Conservation (phyloP, 2,888 invertebrate species). For the Ptychoptera contaminata region DNA sequence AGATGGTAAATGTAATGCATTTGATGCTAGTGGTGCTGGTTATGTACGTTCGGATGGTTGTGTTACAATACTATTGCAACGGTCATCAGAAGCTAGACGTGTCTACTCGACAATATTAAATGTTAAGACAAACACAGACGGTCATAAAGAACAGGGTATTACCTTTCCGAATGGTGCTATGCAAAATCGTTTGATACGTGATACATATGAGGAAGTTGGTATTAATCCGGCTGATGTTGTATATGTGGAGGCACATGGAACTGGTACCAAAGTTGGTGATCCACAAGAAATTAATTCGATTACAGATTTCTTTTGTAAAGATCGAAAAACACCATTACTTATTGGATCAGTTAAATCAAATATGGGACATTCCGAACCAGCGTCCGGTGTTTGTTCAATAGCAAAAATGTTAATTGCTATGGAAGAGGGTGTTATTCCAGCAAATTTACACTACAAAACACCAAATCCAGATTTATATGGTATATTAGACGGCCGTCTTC, state of each 20-base stretch:
- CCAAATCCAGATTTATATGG: slow-evolving; percentile 88
- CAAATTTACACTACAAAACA: slow-evolving; percentile 71
- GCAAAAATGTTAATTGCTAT: slow-evolving; percentile 87
- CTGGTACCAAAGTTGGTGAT: slow-evolving; percentile 97
- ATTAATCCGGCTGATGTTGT: slow-evolving; percentile 67
- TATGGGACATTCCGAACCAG: slow-evolving; percentile 96
- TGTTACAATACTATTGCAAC: slow-evolving; percentile 69
- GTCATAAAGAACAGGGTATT: slow-evolving; percentile 78
- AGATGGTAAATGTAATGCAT: slow-evolving; percentile 75
- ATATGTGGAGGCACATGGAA: slow-evolving; percentile 97
- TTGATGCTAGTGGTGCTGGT: slow-evolving; percentile 80
- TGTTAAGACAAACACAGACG: slow-evolving; percentile 85
- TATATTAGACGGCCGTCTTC: slow-evolving; percentile 75
- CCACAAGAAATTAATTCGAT: slow-evolving; percentile 95
- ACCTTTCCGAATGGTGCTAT: slow-evolving; percentile 68
- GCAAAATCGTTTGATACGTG: slow-evolving; percentile 67
- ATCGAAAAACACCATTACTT: slow-evolving; percentile 60
- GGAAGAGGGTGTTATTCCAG: slow-evolving; percentile 79
- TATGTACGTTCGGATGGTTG: slow-evolving; percentile 86
- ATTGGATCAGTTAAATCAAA: slow-evolving; percentile 97
- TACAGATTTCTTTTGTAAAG: slow-evolving; percentile 77
- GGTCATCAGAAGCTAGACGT: slow-evolving; percentile 54
- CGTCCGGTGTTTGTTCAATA: slow-evolving; percentile 77
- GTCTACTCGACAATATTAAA: slow-evolving; percentile 78
- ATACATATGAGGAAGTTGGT: slow-evolving; percentile 72